Base-by-base conservation (phyloP, 2,113 vertebrate species). In the Anoplopoma fimbria region DNA sequence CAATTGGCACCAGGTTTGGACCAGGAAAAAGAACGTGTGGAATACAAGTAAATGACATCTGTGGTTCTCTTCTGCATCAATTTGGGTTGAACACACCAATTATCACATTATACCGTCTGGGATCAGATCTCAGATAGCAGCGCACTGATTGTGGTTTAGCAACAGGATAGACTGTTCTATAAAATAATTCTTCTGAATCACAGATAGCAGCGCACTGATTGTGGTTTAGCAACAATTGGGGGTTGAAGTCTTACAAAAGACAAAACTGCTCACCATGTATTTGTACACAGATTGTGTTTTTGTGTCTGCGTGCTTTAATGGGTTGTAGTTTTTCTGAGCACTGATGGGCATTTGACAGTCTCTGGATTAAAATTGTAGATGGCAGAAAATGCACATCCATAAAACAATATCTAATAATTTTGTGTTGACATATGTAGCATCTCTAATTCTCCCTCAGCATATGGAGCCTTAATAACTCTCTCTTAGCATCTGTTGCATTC, bases 401-500 rank as follows among this genome's bases (percentile, higher is more conserved):
- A 29, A 4, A 21, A 49, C 33, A 4, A 34, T 21, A 13, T 68
- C 42, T 7, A 29, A 6, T 0, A 64, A 87, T 86, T 91, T 85
- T 91, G 82, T 65, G 86, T 23, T 0, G 31, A 61, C 88, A 27
- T 40, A 15, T 13, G 73, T 8, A 25, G 77, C n/a, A 2, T 57
- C 31, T 1, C 0, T 33, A 10, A 77, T 69, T 87, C 88, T 83
- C 72, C 27, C 34, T 61, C 33, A 33, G 77, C 84, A 87, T 70
- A 80, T 60, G 83, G 71, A 75, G 85, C 76, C 27, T 74, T 17
- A 63, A 14, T n/a, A 75, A 74, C 81, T 89, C 73, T 88, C 75
- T 29, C 82, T 69, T 2, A 64, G 82, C 88, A 86, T 87, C 85
- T 90, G 90, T 25, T 76, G 88, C 87, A 6, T 25, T 45, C 47